These are phyloP conservation scores for Myotis pilosus DNA, from an alignment of 2,797 vertebrate genomes.

Conservation along the genomic window DNA sequence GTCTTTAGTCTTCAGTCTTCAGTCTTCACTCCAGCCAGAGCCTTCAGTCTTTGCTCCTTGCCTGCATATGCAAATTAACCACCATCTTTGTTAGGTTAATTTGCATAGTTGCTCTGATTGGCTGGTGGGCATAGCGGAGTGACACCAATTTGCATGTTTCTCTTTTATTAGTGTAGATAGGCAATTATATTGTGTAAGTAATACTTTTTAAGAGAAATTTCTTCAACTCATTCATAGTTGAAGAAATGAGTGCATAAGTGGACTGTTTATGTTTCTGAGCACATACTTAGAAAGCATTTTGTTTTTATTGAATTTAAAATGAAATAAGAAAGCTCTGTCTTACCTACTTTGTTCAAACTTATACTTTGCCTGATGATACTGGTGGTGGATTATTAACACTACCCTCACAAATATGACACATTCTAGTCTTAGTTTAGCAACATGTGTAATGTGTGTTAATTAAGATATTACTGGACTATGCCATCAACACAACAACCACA, in stretches of 20 bases:
- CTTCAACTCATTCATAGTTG: not conserved
- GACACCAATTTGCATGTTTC: no score
- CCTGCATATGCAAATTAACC: no score
- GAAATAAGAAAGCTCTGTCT: not conserved
- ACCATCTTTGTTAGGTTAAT: no score
- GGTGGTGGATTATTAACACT: not conserved
- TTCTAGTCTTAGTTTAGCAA: conserved; percentile 5
- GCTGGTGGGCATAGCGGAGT: no score
- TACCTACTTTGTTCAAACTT: not conserved
- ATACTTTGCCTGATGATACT: not conserved
- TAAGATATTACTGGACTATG: not conserved
- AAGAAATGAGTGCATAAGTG: not conserved
- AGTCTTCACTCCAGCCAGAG: no score
- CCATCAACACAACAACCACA: not conserved
- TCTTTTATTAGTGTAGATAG: no score
- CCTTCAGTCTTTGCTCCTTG: no score
- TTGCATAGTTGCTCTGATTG: no score
- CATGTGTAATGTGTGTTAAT: conserved; percentile 20
- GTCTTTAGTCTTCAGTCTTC: no score
- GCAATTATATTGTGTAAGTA: not conserved
- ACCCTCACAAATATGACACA: not conserved
- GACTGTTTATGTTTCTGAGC: not conserved
- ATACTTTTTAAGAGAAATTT: not conserved
- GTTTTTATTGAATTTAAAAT: not conserved
- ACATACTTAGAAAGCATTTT: not conserved